Base-by-base conservation (phyloP, 2,113 vertebrate species). In the Cyprinodon brontotheroides region DNA sequence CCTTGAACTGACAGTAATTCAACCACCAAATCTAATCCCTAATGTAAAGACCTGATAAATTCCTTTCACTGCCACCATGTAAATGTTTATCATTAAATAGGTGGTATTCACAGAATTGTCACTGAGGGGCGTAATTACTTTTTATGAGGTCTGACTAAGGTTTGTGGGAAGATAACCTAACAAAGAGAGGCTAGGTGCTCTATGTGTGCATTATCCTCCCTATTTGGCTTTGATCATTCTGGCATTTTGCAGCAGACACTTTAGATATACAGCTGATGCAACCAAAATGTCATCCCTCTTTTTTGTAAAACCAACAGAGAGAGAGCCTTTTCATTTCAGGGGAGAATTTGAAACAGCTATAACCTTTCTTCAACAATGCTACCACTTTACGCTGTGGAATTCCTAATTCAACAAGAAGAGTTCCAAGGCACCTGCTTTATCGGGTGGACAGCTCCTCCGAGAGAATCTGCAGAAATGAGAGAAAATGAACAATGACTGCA, bases 361-460 rank as follows among this genome's bases (percentile, higher is more conserved):
- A 92, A 93, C 90, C 90, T 92, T 93, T 91, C 84, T 83, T 91
- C 86, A 90, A 91, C 90, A 90, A 91, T 89, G 79, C 87, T 22
- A 75, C 89, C 84, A 88, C 88, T 89, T 86, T 88, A 78, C 79
- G 61, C 87, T 61, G 81, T 74, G 84, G 90, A 90, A 90, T 91
- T 90, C 81, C 75, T 76, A 72, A 86, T 89, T 90, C 83, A 86
- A 68, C 75, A 67, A 84, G 70, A 79, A 72, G 72, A 71, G 73
- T 68, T 81, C 36, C 72, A 38, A 77, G 81, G 81, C 82, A 88
- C 80, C 86, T 78, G 82, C 77, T 85, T 85, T 81, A 85, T 76
- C 78, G 62, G 62, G 60, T 0, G 22, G 75, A 29, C 43, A 14
- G 72, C 73, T 73, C 87, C 79, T 83, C 62, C 59, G 86, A 87